These are phyloP conservation scores for Chrysolina haemoptera DNA, from an alignment of 2,888 invertebrate genomes.

Conservation along the genomic window DNA sequence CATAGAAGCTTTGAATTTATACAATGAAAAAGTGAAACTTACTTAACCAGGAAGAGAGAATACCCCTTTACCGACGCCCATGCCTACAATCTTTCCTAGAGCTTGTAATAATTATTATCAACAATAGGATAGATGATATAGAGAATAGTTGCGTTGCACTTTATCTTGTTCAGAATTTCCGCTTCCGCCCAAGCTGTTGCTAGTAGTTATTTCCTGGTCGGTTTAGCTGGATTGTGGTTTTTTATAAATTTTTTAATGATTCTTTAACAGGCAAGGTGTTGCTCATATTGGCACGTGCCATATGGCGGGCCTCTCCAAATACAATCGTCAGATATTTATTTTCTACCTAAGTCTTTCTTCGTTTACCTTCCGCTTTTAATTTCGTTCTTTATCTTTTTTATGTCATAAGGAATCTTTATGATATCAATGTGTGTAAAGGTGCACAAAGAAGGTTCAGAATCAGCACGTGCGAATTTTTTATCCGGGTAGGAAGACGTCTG, in stretches of 20 bases:
- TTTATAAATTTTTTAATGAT: constrained; percentile 38
- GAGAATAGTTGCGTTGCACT: constrained; percentile 37
- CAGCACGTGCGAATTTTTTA: constrained; percentile 46
- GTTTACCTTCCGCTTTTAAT: constrained; percentile 46
- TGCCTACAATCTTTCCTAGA: constrained; percentile 13
- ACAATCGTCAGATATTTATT: constrained; percentile 33
- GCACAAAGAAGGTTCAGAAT: constrained; percentile 36
- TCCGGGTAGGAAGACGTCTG: constrained; percentile 38
- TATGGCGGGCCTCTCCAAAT: constrained; percentile 35
- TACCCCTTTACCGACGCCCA: constrained; percentile 5
- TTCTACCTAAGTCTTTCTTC: constrained; percentile 37
- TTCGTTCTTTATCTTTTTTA: constrained; percentile 42
- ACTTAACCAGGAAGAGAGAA: constrained; percentile 4
- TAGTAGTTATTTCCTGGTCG: constrained; percentile 45
- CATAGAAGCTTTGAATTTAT: background rate
- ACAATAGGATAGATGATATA: constrained; percentile 33
- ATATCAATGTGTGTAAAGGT: constrained; percentile 38
- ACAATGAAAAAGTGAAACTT: background rate
- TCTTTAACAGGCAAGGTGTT: constrained; percentile 42
- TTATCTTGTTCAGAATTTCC: constrained; percentile 42
- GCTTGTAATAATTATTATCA: constrained; percentile 26
- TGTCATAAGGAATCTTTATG: constrained; percentile 36
- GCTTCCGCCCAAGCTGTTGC: constrained; percentile 55
- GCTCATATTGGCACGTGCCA: constrained; percentile 47
- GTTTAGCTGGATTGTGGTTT: constrained; percentile 40